phyloP scores from a whole-genome alignment of 2,888 invertebrate species.

The Leptinotarsa tumamoca region DNA sequence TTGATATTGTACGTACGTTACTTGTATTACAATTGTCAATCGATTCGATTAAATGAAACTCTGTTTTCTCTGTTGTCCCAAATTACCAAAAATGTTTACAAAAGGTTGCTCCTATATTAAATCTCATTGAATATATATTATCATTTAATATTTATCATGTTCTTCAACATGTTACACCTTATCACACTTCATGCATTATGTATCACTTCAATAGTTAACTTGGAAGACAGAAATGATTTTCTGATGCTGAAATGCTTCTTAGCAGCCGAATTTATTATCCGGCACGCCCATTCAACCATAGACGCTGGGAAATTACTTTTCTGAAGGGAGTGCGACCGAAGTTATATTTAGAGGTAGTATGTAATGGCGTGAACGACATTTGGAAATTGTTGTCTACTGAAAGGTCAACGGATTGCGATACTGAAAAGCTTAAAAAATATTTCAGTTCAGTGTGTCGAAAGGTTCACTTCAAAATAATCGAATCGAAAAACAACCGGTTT shows the following conservation, averaged over 20 bases:
- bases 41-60: no score
- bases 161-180: conserved; percentile 21
- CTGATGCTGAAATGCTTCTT: conserved; percentile 29
- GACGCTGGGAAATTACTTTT: conserved; percentile 6
- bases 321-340: neutral
- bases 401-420: neutral
- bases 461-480: no score
- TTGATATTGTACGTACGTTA: no score
- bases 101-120: neutral
- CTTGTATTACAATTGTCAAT: no score
- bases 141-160: conserved; percentile 18
- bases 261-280: conserved; percentile 26
- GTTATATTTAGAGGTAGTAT: conserved; percentile 4
- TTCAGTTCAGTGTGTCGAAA: no score
- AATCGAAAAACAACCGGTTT: no score
- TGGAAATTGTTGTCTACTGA: neutral
- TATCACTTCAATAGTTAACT: conserved; percentile 27
- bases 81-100: no score
- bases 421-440: no score
- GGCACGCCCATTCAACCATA: conserved; percentile 23
- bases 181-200: conserved; percentile 28
- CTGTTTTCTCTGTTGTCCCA: no score
- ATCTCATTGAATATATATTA: neutral
- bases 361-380: neutral
- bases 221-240: conserved; percentile 31